Percentiles rank a stretch among this genome's conserved stretches.
Evolutionary conservation across 2,888 invertebrate genomes (phyloP).

Genomic region (Cecidostiba fungosa): DNA sequence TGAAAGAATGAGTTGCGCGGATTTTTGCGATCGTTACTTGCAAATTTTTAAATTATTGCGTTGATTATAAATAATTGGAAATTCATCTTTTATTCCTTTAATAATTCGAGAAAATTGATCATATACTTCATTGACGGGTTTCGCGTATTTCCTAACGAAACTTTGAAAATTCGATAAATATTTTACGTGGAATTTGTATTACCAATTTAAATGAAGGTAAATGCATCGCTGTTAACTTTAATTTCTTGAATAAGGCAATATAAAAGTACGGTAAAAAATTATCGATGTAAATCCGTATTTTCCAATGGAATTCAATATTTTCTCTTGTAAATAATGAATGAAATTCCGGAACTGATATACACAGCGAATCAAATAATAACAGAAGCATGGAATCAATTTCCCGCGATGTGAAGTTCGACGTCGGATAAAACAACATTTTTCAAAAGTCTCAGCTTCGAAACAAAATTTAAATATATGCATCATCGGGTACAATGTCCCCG

Average conservation of each 20-base stretch:
- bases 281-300: not conserved
- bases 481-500: not conserved
- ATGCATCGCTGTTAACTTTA: too few species aligned
- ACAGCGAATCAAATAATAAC: not conserved
- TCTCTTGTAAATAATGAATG: not conserved
- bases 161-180: too few species aligned
- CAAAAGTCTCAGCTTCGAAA: not conserved
- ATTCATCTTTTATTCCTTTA: not conserved
- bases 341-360: not conserved
- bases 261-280: not conserved
- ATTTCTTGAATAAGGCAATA: too few species aligned
- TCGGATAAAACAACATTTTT: not conserved
- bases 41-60: not conserved
- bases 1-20: not conserved
- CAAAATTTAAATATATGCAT: constrained; percentile 11
- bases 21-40: not conserved
- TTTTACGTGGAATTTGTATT: too few species aligned
- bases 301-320: not conserved
- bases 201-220: too few species aligned
- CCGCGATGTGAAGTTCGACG: not conserved
- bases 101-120: too few species aligned
- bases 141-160: too few species aligned
- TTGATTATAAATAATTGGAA: not conserved
- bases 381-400: not conserved
- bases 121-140: too few species aligned